These are phyloP conservation scores for Aricia artaxerxes DNA, from an alignment of 2,888 invertebrate species.

Conservation along the genomic window DNA sequence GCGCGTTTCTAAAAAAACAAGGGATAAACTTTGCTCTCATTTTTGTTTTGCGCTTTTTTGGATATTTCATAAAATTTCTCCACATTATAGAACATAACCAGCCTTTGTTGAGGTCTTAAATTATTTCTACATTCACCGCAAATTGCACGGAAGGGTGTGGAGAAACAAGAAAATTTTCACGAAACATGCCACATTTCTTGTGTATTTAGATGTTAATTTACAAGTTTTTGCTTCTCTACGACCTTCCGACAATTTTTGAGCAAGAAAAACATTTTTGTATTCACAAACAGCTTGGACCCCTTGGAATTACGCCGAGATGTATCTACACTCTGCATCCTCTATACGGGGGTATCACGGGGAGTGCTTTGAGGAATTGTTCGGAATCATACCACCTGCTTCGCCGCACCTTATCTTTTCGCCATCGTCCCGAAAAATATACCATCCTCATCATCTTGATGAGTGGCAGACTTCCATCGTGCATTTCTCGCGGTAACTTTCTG, in stretches of 20 bases:
- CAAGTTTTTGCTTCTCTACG: neutral
- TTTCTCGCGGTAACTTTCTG: no score
- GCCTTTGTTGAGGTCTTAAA: slow-evolving; percentile 12
- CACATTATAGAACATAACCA: neutral
- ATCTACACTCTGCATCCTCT: no score
- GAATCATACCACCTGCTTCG: no score
- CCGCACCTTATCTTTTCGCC: no score
- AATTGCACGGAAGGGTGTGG: neutral
- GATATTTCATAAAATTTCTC: neutral
- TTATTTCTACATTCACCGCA: slow-evolving; percentile 10
- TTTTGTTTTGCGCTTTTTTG: neutral
- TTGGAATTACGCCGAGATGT: no score
- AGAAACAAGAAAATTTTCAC: slow-evolving; percentile 8
- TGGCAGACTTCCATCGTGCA: no score
- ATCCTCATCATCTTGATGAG: no score
- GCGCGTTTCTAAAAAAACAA: neutral
- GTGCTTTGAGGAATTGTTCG: no score
- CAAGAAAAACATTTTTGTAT: neutral
- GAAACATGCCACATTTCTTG: neutral
- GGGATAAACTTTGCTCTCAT: neutral
- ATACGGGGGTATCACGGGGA: no score
- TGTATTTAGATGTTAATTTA: slow-evolving; percentile 7
- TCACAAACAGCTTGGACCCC: neutral
- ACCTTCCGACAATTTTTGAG: neutral
- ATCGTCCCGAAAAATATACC: no score